Evolutionary conservation across 2,888 invertebrate genomes (phyloP).

Genomic region (Parascotia fuliginaria): DNA sequence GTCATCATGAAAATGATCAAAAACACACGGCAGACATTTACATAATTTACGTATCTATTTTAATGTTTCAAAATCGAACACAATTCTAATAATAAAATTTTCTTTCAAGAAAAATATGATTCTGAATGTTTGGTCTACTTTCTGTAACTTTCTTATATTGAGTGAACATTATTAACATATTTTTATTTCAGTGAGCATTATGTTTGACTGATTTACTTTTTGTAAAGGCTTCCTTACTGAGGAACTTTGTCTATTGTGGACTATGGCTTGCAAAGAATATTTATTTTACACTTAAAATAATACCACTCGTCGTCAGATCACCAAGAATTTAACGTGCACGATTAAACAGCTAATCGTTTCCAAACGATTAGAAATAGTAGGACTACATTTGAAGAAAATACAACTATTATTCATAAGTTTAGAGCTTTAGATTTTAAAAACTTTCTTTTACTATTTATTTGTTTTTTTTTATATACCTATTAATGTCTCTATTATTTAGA

Average conservation of each 20-base stretch:
- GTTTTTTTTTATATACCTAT: too few relatives aligned
- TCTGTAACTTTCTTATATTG: conserved; percentile 16
- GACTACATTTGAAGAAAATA: too few relatives aligned
- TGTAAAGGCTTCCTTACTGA: conserved; percentile 4
- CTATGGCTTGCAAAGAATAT: neutral
- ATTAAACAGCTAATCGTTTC: too few relatives aligned
- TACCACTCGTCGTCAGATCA: neutral
- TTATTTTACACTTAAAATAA: neutral
- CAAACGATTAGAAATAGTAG: too few relatives aligned
- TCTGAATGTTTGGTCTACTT: conserved; percentile 5
- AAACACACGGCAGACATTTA: too few relatives aligned
- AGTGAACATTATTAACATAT: conserved; percentile 13
- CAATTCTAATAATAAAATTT: neutral
- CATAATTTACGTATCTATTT: neutral
- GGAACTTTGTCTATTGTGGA: neutral
- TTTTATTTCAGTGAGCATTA: conserved; percentile 17
- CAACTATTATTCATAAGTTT: too few relatives aligned
- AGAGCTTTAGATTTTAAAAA: too few relatives aligned
- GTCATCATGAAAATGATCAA: too few relatives aligned
- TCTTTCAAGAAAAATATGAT: conserved; percentile 2
- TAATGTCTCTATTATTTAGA: too few relatives aligned
- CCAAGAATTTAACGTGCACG: too few relatives aligned
- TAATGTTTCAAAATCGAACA: neutral
- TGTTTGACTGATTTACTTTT: conserved; percentile 12
- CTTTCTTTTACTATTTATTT: too few relatives aligned